Conservation (phyloP, 2,888 invertebrate genomes). For the Yponomeuta evonymella region DNA sequence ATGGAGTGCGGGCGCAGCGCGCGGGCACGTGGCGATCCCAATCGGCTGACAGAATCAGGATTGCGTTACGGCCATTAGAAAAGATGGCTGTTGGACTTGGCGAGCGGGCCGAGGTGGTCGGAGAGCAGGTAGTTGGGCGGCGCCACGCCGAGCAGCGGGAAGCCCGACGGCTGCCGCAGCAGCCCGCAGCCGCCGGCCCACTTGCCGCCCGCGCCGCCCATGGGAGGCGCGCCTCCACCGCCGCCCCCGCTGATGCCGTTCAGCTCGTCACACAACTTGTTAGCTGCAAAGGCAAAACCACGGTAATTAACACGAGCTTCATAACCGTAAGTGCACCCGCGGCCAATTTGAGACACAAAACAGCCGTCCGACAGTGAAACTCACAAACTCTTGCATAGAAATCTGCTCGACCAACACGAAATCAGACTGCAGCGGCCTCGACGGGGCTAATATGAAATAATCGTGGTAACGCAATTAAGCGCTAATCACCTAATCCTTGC, state of each 20-base stretch:
- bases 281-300: slow-evolving; percentile 45
- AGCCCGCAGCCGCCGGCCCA: slow-evolving; percentile 80
- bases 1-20: slow-evolving; percentile 8
- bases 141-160: slow-evolving; percentile 75
- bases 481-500: slow-evolving; percentile 76
- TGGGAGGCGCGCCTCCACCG: slow-evolving; percentile 43
- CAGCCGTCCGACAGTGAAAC: slow-evolving; percentile 7
- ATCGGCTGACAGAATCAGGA: slow-evolving; percentile 8
- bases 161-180: slow-evolving; percentile 78
- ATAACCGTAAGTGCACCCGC: neutral
- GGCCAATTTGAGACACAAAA: neutral
- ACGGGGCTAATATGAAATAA: slow-evolving; percentile 65
- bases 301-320: neutral
- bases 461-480: slow-evolving; percentile 72
- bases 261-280: slow-evolving; percentile 65
- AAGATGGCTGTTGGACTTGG: slow-evolving; percentile 78
- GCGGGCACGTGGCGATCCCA: slow-evolving; percentile 6
- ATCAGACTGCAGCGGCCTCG: slow-evolving; percentile 59
- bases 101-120: slow-evolving; percentile 77
- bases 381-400: slow-evolving; percentile 22
- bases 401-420: slow-evolving; percentile 56
- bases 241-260: slow-evolving; percentile 62
- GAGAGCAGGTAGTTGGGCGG: slow-evolving; percentile 78
- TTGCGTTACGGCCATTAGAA: slow-evolving; percentile 62
- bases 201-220: slow-evolving; percentile 61